phyloP scores from a whole-genome alignment of 1,140 invertebrate genomes.

The Ruditapes philippinarum region DNA sequence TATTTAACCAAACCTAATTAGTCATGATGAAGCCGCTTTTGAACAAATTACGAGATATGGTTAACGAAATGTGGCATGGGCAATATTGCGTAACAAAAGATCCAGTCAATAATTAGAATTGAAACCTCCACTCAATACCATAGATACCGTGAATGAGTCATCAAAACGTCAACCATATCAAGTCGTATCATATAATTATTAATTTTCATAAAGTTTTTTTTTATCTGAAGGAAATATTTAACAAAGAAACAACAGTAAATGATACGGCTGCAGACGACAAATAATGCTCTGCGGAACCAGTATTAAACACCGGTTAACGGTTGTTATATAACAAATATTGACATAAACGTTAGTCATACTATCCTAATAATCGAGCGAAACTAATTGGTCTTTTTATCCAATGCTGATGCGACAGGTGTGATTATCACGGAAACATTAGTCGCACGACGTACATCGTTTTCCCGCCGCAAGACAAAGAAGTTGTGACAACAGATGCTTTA shows the following conservation, averaged over 20 bases:
- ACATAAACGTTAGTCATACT: not conserved
- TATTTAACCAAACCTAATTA: constrained; percentile 40
- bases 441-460: not conserved
- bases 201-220: constrained; percentile 6
- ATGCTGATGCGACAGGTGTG: constrained; percentile 14
- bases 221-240: not conserved
- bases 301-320: not conserved
- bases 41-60: constrained; percentile 12
- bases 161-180: constrained; percentile 3
- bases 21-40: constrained; percentile 21
- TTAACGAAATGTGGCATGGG: not conserved
- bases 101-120: not conserved
- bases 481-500: no score
- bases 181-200: not conserved
- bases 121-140: not conserved
- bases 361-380: not conserved
- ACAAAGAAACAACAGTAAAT: not conserved
- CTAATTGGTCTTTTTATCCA: not conserved
- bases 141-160: constrained; percentile 1
- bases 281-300: not conserved
- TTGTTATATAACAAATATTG: constrained; percentile 15
- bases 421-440: not conserved
- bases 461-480: not conserved
- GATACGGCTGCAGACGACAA: not conserved
- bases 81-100: constrained; percentile 30